Evolutionary conservation across 2,888 invertebrate genomes (phyloP), one percentile per base, ranked within the genome.

Genomic region (Sarcophaga caerulescens): DNA sequence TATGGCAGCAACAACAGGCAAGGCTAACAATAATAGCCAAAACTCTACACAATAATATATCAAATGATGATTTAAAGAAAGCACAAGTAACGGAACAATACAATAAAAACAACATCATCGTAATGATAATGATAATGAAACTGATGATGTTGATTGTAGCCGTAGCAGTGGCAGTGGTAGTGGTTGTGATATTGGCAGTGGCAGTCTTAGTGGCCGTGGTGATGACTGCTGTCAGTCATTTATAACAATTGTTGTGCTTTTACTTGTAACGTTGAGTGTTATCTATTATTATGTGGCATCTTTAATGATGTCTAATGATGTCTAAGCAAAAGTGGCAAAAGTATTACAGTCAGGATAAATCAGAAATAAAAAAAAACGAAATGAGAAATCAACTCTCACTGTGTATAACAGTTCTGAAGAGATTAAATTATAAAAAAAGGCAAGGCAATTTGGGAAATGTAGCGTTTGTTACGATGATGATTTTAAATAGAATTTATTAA

Each of bases 231-330:
- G 91, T 78, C 81, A 84, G 88, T 92, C 92, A 92, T 92, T 92
- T 92, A 92, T 92, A 92, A 92, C 90, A 92, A 92, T 92, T 90
- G 90, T 89, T 90, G 91, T 91, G 60, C 76, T 82, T 90, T 86
- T 84, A 92, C 91, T 91, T 91, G 89, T 91, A 84, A 65, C 81
- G 70, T 81, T 78, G 84, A 86, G 86, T 81, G 81, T 84, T 81
- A 77, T 69, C 81, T 78, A 84, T 81, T 81, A 52, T 70, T 66
- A 66, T 66, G 70, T 71, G 89, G 89, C 74, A 23, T 78, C 77
- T 80, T 66, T 77, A 83, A 75, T 74, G 69, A 77, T 77, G 70
- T 62, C 73, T 81, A 66, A 75, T 84, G 75, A 79, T 81, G 62
- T 65, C 82, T 83, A 25, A 69, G 75, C 73, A 70, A 52, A 75